Percentiles rank a stretch among this genome's conserved stretches.
These are phyloP conservation scores for Entomobrya proxima DNA, from an alignment of 2,888 invertebrate genomes.

Conservation along the genomic window DNA sequence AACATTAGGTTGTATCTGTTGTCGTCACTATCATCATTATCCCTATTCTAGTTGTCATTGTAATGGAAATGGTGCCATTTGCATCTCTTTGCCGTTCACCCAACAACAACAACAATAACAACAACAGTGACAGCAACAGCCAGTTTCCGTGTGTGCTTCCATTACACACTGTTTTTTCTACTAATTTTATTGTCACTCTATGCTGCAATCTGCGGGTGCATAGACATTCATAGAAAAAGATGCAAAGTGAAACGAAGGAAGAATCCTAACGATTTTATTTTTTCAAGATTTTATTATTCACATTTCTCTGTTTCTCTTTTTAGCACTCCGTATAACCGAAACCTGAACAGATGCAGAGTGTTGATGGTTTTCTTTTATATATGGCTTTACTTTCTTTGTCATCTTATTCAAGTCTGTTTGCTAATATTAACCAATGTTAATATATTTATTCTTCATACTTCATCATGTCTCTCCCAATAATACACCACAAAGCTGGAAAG, in stretches of 20 bases:
- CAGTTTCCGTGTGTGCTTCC: not conserved
- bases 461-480: too few relatives aligned
- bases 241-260: not conserved
- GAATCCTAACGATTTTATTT: not conserved
- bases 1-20: not conserved
- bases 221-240: too few relatives aligned
- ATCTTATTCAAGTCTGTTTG: not conserved
- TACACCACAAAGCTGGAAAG: not conserved
- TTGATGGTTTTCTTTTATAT: too few relatives aligned
- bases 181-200: too few relatives aligned
- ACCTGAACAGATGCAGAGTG: too few relatives aligned
- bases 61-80: not conserved
- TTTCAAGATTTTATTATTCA: not conserved
- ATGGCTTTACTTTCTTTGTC: not conserved
- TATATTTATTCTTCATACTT: not conserved
- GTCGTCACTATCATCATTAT: not conserved
- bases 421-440: not conserved
- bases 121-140: not conserved
- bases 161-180: not conserved
- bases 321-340: too few relatives aligned
- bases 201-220: too few relatives aligned
- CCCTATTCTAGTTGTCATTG: constrained; percentile 12
- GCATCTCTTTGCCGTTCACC: not conserved
- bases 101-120: not conserved
- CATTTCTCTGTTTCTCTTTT: not conserved